Evolutionary conservation across 2,888 invertebrate species (phyloP), one percentile per base, ranked within the genome.

Genomic region (Lochmaea crataegi): DNA sequence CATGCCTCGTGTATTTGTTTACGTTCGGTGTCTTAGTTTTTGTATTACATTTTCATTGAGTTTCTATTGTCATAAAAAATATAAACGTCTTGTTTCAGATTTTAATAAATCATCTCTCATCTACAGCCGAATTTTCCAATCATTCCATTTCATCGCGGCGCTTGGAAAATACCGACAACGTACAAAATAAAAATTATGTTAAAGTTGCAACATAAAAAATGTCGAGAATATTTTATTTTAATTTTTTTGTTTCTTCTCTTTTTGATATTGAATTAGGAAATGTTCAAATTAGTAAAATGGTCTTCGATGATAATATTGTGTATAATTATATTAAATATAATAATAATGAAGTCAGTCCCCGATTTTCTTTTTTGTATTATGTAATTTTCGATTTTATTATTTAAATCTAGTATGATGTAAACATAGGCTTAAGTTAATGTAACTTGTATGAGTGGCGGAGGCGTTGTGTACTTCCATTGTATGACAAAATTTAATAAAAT

Each of bases 391-490:
- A 80, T 80, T 80, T 81, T 80, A 79, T 80, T 79, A 80, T 81
- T 80, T 79, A 80, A 82, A 79, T 76, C 53, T 69, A 80, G 76
- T 79, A 73, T 79, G 78, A 77, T 79, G 78, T 79, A 77, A 79
- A 78, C 74, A 75, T 82, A 82, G 81, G 74, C 42, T 77, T 84
- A 83, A 82, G 83, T 83, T 82, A 78, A 82, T 82, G 81, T 82
- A 81, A 75, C 78, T 77, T 83, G 83, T 82, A 80, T 80, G 80
- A 80, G 78, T 82, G 81, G 81, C 79, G 83, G 80, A 81, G 82
- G 82, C 81, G 78, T 81, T 74, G 74, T 81, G 82, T 82, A 82
- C 83, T 83, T 83, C 82, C 82, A 81, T 82, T 80, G 79, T 79
- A 80, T 80, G 80, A 80, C 80, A 80, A 75, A 75, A 79, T 81